Conservation (phyloP, 2,888 invertebrate genomes). For the Argyra leucocephala region DNA sequence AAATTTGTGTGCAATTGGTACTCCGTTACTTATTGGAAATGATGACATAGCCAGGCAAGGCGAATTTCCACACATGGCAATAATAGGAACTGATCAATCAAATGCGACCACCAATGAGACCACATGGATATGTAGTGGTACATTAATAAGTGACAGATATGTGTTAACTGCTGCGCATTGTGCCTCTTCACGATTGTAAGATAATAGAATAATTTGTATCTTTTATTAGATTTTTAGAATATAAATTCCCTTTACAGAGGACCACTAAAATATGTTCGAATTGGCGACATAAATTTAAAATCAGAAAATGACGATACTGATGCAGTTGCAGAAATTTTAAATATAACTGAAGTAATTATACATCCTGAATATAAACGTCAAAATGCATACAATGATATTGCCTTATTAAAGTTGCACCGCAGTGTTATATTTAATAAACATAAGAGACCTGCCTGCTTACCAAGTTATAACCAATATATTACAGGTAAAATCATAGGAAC, state of each 20-base stretch:
- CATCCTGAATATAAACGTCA: constrained; percentile 40
- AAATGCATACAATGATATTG: constrained; percentile 48
- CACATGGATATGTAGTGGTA: constrained; percentile 47
- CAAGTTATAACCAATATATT: constrained; percentile 24
- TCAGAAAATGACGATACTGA: constrained; percentile 31
- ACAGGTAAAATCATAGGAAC: constrained; percentile 39
- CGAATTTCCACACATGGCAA: constrained; percentile 37
- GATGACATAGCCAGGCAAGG: constrained; percentile 32
- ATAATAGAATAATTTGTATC: not conserved
- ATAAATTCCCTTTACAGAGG: constrained; percentile 16
- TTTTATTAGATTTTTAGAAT: not conserved
- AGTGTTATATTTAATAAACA: constrained; percentile 37
- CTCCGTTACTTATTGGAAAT: too few species aligned
- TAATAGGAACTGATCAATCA: constrained; percentile 26
- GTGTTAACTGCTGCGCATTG: constrained; percentile 53
- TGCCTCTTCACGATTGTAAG: constrained; percentile 19
- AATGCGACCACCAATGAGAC: too few species aligned
- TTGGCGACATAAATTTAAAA: constrained; percentile 36
- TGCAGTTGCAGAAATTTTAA: constrained; percentile 32
- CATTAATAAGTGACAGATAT: constrained; percentile 46
- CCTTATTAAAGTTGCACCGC: constrained; percentile 42
- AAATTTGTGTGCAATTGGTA: too few species aligned
- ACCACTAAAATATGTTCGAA: constrained; percentile 29
- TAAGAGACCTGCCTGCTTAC: constrained; percentile 46
- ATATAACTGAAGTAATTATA: constrained; percentile 28